phyloP scores from a whole-genome alignment of 2,888 invertebrate species.

The Sinodicranocentrus sp. region DNA sequence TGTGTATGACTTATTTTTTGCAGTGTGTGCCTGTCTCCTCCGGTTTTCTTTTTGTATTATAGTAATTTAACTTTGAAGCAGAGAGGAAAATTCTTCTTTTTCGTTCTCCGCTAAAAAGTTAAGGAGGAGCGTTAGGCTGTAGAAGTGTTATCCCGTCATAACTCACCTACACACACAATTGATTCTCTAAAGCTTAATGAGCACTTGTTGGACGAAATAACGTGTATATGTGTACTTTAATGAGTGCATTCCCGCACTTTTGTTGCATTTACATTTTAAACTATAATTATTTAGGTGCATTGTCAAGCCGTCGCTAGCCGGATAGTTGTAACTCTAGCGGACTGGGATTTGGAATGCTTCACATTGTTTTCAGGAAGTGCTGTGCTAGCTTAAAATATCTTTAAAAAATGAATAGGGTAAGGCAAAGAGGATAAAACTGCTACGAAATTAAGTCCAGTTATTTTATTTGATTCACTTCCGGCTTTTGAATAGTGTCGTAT shows the following conservation, averaged over 20 bases:
- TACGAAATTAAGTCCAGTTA: conserved; percentile 43
- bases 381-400: too few species aligned
- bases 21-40: conserved; percentile 53
- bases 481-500: conserved; percentile 39
- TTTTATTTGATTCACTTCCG: conserved; percentile 38
- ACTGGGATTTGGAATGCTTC: too few species aligned
- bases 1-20: conserved; percentile 24
- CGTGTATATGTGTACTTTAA: neutral
- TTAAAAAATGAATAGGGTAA: neutral
- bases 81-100: neutral
- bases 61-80: conserved; percentile 10
- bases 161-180: conserved; percentile 3
- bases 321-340: too few species aligned
- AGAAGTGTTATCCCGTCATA: conserved; percentile 29
- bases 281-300: neutral
- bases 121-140: conserved; percentile 41
- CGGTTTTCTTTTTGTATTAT: conserved; percentile 43
- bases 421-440: neutral
- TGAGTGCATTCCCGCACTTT: neutral
- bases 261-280: conserved; percentile 15
- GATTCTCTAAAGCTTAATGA: neutral
- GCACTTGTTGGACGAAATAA: neutral
- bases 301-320: neutral
- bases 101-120: conserved; percentile 18
- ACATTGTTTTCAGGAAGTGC: too few species aligned